Evolutionary conservation across 2,797 vertebrate genomes (phyloP).

Genomic region (Lophotriccus pileatus): DNA sequence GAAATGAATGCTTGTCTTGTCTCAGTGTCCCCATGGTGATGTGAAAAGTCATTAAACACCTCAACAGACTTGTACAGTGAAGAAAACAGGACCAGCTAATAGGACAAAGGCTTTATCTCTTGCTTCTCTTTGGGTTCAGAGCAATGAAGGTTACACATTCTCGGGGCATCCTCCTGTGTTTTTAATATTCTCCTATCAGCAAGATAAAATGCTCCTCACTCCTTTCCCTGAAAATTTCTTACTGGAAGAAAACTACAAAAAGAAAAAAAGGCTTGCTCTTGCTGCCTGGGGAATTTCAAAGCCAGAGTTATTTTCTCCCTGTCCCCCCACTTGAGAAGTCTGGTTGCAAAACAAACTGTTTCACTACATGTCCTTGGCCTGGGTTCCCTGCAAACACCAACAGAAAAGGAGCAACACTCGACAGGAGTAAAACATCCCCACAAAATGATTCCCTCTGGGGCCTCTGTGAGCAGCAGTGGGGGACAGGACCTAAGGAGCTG

Average conservation of each 20-base stretch:
- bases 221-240: constrained; percentile 12
- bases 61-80: constrained; percentile 27
- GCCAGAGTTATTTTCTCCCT: not conserved
- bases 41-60: constrained; percentile 66
- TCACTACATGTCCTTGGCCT: not conserved
- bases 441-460: not conserved
- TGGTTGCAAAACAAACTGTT: not conserved
- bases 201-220: constrained; percentile 45
- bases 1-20: constrained; percentile 29
- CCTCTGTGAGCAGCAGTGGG: not conserved
- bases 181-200: constrained; percentile 66
- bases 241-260: not conserved
- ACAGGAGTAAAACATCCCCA: not conserved
- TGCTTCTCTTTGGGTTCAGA: constrained; percentile 12
- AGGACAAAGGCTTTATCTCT: constrained; percentile 52
- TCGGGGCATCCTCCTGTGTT: constrained; percentile 35
- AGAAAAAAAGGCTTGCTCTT: not conserved
- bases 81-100: constrained; percentile 43
- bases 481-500: not conserved
- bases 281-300: not conserved
- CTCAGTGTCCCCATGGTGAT: constrained; percentile 33
- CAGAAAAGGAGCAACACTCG: not conserved
- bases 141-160: constrained; percentile 48
- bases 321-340: not conserved
- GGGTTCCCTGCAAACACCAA: not conserved